These are phyloP conservation scores for Phenganax marumi DNA, from an alignment of 92 coral and sea anemone species.

Conservation along the genomic window DNA sequence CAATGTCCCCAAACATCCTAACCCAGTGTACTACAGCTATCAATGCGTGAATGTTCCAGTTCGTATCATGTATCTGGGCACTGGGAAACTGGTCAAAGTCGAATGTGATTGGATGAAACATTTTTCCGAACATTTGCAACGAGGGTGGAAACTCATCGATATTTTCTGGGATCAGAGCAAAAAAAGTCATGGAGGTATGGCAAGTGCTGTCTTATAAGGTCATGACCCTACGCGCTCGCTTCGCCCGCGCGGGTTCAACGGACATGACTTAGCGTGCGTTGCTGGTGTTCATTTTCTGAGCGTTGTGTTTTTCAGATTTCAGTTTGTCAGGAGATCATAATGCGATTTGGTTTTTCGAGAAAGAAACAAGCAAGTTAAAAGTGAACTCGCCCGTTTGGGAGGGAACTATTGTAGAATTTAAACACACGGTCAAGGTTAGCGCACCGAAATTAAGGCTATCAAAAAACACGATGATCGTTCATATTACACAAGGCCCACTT, in stretches of 20 bases:
- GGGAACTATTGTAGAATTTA: constrained; percentile 83
- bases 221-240: no score
- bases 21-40: constrained; percentile 78
- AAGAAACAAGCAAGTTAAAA: constrained; percentile 60
- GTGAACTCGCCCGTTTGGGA: constrained; percentile 79
- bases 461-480: background rate
- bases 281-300: background rate
- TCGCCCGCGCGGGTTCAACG: background rate
- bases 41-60: constrained; percentile 90
- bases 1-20: constrained; percentile 82
- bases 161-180: constrained; percentile 99
- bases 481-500: background rate
- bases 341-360: constrained; percentile 98
- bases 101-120: constrained; percentile 96
- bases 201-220: background rate
- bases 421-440: constrained; percentile 84
- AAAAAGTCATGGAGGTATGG: constrained; percentile 86
- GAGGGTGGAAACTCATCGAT: constrained; percentile 87
- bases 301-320: constrained; percentile 56
- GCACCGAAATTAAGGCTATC: background rate
- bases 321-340: constrained; percentile 95
- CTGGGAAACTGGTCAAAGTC: constrained; percentile 90
- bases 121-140: constrained; percentile 71
- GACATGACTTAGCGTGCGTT: background rate
- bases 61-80: constrained; percentile 87